phyloP scores from a whole-genome alignment of 2,888 invertebrate genomes.

The Corbicula japonica region DNA sequence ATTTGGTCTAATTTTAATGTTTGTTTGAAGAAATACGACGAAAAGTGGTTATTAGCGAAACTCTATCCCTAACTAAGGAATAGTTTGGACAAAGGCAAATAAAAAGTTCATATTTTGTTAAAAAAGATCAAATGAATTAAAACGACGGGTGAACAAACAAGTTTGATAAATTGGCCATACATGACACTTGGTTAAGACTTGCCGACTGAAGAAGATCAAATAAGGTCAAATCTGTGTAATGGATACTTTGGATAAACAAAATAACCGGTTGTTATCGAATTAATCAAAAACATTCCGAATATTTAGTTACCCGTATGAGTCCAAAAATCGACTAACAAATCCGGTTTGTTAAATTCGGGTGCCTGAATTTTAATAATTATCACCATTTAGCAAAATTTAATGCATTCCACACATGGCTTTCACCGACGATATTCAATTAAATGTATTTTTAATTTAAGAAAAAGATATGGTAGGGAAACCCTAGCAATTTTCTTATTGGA shows the following conservation, averaged over 20 bases:
- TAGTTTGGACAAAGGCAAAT: conserved; percentile 40
- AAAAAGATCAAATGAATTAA: conserved; percentile 60
- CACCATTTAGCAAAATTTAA: too few relatives aligned
- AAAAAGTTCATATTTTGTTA: conserved; percentile 47
- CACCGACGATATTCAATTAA: too few relatives aligned
- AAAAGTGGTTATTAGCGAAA: conserved; percentile 64
- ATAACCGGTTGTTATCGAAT: conserved; percentile 52
- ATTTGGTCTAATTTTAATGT: conserved; percentile 65
- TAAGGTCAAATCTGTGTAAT: conserved; percentile 57
- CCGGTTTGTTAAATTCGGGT: too few relatives aligned
- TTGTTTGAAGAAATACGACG: conserved; percentile 59
- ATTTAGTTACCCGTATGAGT: conserved; percentile 24
- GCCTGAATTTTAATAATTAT: too few relatives aligned
- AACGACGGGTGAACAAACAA: conserved; percentile 41
- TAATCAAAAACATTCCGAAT: conserved; percentile 46
- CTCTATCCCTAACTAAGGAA: conserved; percentile 50
- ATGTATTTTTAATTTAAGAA: too few relatives aligned
- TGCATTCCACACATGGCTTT: too few relatives aligned
- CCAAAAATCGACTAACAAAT: background rate
- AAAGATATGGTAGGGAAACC: too few relatives aligned
- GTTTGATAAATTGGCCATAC: conserved; percentile 42
- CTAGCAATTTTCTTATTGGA: too few relatives aligned
- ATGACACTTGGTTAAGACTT: conserved; percentile 48
- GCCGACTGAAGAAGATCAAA: conserved; percentile 56
- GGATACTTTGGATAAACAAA: conserved; percentile 42